Percentiles rank a stretch among this genome's conserved stretches.
These are phyloP conservation scores for Chionoecetes opilio DNA, from an alignment of 1,140 invertebrate species.

Conservation along the genomic window DNA sequence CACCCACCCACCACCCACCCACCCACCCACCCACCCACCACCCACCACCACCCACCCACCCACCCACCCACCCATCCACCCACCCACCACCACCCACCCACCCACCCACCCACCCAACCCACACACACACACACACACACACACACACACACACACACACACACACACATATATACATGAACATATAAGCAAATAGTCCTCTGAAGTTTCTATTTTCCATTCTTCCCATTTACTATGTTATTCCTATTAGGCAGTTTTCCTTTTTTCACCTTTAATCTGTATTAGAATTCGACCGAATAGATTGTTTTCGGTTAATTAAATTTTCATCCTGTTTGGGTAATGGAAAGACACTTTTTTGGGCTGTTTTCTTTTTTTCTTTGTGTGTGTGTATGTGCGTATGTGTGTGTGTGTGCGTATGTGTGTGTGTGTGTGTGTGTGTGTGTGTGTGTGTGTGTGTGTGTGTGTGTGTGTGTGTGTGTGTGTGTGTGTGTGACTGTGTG, in stretches of 20 bases:
- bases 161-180: no score
- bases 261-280: neutral
- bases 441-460: conserved; percentile 27
- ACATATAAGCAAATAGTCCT: no score
- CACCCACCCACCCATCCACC: no score
- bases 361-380: neutral
- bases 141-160: no score
- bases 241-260: neutral
- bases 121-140: no score
- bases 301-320: neutral
- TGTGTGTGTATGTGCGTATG: neutral
- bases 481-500: neutral
- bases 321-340: conserved; percentile 20
- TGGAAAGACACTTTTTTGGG: neutral
- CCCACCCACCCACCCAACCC: no score
- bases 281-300: neutral
- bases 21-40: no score
- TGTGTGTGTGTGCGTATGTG: neutral
- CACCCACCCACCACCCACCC: no score
- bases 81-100: no score
- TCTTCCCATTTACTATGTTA: neutral
- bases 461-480: conserved; percentile 21
- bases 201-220: neutral
- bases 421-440: conserved; percentile 27
- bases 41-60: no score